A percentile compares a stretch with the other conserved stretches of the same genome.
These are phyloP conservation scores for Mycteria americana DNA, from an alignment of 2,797 vertebrate species.

Conservation along the genomic window DNA sequence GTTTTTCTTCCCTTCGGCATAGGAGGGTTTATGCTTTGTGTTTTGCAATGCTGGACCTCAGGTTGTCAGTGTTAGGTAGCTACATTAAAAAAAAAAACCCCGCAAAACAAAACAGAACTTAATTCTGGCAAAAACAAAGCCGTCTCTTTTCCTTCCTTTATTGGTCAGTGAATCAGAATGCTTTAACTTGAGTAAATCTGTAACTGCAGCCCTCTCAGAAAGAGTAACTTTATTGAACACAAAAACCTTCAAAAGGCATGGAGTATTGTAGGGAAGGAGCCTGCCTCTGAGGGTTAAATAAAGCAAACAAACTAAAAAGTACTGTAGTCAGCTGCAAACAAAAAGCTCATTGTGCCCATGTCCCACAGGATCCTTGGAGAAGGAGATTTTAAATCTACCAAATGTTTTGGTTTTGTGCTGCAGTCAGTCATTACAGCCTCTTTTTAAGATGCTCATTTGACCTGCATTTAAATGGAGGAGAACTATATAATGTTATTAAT, in stretches of 20 bases:
- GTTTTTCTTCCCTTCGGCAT: constrained; percentile 48
- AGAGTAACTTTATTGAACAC: constrained; percentile 33
- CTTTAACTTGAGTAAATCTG: constrained; percentile 29
- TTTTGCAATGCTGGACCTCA: constrained; percentile 16
- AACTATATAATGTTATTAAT: constrained; percentile 49
- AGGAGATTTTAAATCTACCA: constrained; percentile 62
- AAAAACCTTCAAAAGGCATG: not conserved
- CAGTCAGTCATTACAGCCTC: constrained; percentile 39
- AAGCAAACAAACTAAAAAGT: constrained; percentile 67
- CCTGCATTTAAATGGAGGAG: constrained; percentile 27
- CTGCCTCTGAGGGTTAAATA: constrained; percentile 61
- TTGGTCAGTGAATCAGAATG: constrained; percentile 4
- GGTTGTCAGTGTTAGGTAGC: constrained; percentile 18
- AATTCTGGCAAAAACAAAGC: constrained; percentile 66
- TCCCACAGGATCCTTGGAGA: constrained; percentile 24
- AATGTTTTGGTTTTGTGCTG: constrained; percentile 71
- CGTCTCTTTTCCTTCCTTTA: constrained; percentile 41
- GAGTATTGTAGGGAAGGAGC: constrained; percentile 45
- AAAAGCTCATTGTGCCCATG: constrained; percentile 64
- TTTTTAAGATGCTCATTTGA: constrained; percentile 62
- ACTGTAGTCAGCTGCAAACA: constrained; percentile 63
- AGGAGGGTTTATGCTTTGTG: not conserved
- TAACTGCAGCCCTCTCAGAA: constrained; percentile 46
- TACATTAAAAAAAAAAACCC: not conserved
- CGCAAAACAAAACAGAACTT: not conserved